phyloP scores from a whole-genome alignment of 2,113 vertebrate genomes.

The Alligator sinensis region DNA sequence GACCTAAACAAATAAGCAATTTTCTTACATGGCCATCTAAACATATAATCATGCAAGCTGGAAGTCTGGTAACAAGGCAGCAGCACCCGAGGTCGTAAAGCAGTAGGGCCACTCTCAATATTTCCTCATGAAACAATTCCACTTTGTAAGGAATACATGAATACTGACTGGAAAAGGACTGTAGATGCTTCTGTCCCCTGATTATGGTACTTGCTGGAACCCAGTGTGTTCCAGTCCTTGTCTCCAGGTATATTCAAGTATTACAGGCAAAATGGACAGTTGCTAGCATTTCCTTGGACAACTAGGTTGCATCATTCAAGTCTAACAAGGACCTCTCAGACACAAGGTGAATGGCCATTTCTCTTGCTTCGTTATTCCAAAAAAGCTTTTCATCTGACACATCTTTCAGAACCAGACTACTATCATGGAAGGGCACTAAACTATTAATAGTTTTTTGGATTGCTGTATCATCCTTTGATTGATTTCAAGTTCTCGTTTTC shows the following conservation, averaged over 20 bases:
- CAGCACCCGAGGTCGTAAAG: too few species aligned
- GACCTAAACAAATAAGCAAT: slow-evolving; percentile 68
- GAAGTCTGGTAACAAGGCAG: not conserved
- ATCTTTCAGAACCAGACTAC: not conserved
- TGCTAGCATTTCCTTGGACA: not conserved
- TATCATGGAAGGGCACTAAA: not conserved
- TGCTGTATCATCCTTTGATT: not conserved
- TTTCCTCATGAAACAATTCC: not conserved
- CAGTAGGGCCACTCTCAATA: too few species aligned
- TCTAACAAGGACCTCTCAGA: fast-evolving
- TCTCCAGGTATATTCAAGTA: fast-evolving
- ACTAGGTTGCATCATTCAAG: not conserved
- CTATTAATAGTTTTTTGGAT: not conserved
- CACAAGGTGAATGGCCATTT: fast-evolving
- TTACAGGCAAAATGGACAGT: not conserved
- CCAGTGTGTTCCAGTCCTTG: too few species aligned
- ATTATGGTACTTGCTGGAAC: too few species aligned
- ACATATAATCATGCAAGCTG: fast-evolving
- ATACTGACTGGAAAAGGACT: too few species aligned
- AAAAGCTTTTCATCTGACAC: not conserved
- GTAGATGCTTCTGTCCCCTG: too few species aligned
- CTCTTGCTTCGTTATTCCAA: not conserved
- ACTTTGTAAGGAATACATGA: too few species aligned
- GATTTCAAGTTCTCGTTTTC: not conserved
- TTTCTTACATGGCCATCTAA: not conserved